Evolutionary conservation across 2,888 invertebrate species (phyloP), one percentile per base, ranked within the genome.

Genomic region (Catocala fraxini): DNA sequence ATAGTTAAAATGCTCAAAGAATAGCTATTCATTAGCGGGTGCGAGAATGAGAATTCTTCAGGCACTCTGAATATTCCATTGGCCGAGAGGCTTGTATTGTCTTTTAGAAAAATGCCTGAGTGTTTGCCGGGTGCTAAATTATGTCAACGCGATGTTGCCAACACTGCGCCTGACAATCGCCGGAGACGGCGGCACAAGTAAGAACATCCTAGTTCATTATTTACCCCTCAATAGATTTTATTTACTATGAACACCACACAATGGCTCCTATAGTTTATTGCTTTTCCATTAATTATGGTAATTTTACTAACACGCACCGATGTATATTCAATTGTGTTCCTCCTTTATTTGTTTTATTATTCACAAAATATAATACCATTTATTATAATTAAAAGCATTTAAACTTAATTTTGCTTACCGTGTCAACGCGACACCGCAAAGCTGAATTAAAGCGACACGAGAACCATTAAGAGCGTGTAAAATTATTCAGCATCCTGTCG

Each of bases 11-110:
- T 94, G 90, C 92, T 89, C 89, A 86, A 89, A 92, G 93, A 92
- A 94, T 94, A 93, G 92, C 92, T 94, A 93, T 94, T 94, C 94
- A 94, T 93, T 94, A 94, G 93, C 85, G 89, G 92, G 93, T 89
- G 94, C 93, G 93, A 94, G 93, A 92, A 93, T 93, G 88, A 92
- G 92, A 91, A 94, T 94, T 93, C 93, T 90, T 90, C 79, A 90
- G 86, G 91, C 88, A 90, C 89, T 91, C 90, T 89, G 91, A 89
- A 93, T 94, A 93, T 91, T 89, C 91, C 91, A 83, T 87, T 87
- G 88, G 88, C 78, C 82, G 85, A 82, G 87, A 81, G 84, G 83
- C 89, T 87, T 91, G 92, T 93, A 93, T 94, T 93, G 94, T 94
- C 92, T 92, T 75, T 89, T 88, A 86, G 89, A 92, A 94, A 94